phyloP scores from a whole-genome alignment of 2,113 vertebrate genomes.

The Burhinus oedicnemus region DNA sequence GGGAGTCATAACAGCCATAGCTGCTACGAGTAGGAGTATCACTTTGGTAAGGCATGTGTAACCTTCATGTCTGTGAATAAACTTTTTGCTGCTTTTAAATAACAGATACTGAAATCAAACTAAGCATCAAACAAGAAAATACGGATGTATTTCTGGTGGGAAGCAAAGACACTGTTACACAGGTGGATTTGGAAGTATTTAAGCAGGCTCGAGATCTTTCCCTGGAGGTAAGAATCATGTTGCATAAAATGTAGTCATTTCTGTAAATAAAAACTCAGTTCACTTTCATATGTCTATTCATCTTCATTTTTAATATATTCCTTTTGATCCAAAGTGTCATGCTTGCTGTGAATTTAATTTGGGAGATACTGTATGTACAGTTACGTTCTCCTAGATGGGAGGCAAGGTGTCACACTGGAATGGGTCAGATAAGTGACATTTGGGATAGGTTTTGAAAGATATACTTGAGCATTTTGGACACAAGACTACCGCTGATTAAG shows the following conservation, averaged over 20 bases:
- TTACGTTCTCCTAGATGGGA: neutral
- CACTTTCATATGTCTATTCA: neutral
- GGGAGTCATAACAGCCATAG: neutral
- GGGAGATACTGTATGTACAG: neutral
- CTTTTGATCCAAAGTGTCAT: neutral
- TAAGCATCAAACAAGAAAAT: slow-evolving; percentile 89
- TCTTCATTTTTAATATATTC: neutral
- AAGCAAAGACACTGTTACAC: slow-evolving; percentile 88
- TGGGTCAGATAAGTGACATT: neutral
- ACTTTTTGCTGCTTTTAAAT: slow-evolving; percentile 83
- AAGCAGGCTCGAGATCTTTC: slow-evolving; percentile 88
- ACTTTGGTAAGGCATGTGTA: neutral
- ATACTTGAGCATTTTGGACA: neutral
- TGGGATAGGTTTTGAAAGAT: neutral
- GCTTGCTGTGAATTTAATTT: neutral
- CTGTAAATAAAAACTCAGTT: neutral
- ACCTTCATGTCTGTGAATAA: slow-evolving; percentile 66
- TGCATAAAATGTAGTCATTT: neutral
- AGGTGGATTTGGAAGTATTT: slow-evolving; percentile 93
- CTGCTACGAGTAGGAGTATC: slow-evolving; percentile 24
- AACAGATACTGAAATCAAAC: slow-evolving; percentile 87
- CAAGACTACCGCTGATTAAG: neutral
- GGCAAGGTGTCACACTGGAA: neutral
- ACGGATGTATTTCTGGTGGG: slow-evolving; percentile 82
- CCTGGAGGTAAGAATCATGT: slow-evolving; percentile 82